Evolutionary conservation across 1,140 invertebrate genomes (phyloP).

Genomic region (Orchestia grillus): DNA sequence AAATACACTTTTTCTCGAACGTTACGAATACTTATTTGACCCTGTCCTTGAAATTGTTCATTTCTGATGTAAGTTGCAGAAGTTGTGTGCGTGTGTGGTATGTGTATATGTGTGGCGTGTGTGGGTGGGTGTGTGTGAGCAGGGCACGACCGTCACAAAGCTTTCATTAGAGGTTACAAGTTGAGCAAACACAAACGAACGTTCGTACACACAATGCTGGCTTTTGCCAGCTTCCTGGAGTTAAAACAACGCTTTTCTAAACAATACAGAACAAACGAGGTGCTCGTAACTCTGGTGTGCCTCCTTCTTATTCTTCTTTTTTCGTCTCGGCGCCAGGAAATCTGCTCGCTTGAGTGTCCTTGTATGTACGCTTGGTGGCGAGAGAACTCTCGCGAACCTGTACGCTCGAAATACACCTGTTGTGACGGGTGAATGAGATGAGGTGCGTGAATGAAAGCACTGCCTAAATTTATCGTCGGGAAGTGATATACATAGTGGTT

Average conservation of each 20-base stretch:
- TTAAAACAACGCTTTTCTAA: conserved; percentile 45
- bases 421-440: neutral
- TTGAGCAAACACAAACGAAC: conserved; percentile 20
- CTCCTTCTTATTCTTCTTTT: neutral
- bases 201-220: neutral
- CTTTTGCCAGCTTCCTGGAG: conserved; percentile 15
- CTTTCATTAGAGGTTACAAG: conserved; percentile 38
- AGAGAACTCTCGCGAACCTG: neutral
- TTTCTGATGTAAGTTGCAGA: neutral
- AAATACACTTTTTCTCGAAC: no score
- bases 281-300: neutral
- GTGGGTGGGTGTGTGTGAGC: neutral
- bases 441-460: neutral
- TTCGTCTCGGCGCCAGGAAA: neutral
- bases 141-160: conserved; percentile 16
- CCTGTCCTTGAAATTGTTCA: no score
- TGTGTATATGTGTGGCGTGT: no score
- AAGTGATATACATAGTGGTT: neutral
- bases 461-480: neutral
- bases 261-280: conserved; percentile 5
- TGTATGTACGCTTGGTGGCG: neutral
- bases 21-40: no score
- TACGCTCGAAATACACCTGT: neutral
- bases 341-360: neutral
- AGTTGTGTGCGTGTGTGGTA: neutral